These are phyloP conservation scores for Holocentrus rufus DNA, from an alignment of 2,797 vertebrate genomes.

Conservation along the genomic window DNA sequence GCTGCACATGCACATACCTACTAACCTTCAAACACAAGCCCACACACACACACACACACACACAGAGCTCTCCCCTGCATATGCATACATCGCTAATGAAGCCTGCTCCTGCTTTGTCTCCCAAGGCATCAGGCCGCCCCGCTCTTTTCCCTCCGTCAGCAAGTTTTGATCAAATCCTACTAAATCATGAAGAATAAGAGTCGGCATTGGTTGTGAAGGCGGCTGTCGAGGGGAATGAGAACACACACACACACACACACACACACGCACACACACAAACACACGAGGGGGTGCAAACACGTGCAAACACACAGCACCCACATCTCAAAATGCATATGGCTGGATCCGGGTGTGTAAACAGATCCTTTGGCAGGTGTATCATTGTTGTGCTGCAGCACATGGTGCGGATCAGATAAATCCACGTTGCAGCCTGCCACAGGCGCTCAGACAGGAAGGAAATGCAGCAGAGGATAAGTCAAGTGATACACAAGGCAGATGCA, in stretches of 20 bases:
- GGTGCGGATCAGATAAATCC: constrained; percentile 57
- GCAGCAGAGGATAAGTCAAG: constrained; percentile 42
- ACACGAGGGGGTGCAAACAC: neutral
- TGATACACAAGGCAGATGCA: constrained; percentile 45
- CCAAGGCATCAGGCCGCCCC: constrained; percentile 41
- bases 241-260: neutral
- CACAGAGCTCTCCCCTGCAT: neutral
- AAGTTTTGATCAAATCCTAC: constrained; percentile 63
- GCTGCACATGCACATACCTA: neutral
- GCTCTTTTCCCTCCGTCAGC: constrained; percentile 64
- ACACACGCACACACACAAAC: neutral
- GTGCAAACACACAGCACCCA: neutral
- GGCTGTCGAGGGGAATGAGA: constrained; percentile 41
- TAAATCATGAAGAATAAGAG: constrained; percentile 74
- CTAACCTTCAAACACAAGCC: constrained; percentile 8
- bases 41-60: constrained; percentile 16
- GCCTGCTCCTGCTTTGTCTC: constrained; percentile 55
- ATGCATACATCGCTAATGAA: constrained; percentile 54
- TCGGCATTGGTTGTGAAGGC: constrained; percentile 57
- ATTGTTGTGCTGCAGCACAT: constrained; percentile 52
- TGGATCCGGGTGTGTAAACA: constrained; percentile 38
- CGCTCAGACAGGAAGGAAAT: constrained; percentile 50
- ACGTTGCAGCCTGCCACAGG: constrained; percentile 54
- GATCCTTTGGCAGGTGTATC: constrained; percentile 43
- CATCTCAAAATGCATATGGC: constrained; percentile 28